Percentiles rank a stretch among this genome's conserved stretches.
These are phyloP conservation scores for Beris chalybata DNA, from an alignment of 2,888 invertebrate species.

Conservation along the genomic window DNA sequence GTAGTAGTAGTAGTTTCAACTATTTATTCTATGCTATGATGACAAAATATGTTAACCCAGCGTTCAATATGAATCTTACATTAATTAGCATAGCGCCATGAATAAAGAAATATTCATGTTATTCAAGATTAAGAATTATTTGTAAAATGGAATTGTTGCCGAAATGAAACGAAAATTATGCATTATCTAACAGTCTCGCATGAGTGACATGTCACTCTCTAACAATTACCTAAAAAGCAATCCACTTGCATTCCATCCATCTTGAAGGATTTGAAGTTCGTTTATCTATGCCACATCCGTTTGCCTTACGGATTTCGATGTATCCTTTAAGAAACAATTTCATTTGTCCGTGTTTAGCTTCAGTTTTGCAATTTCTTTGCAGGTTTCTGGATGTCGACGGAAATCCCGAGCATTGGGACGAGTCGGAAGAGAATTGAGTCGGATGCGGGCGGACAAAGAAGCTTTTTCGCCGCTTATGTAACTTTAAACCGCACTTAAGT, in stretches of 20 bases:
- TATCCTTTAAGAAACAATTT: slow-evolving; percentile 23
- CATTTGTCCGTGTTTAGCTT: slow-evolving; percentile 27
- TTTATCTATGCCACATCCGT: slow-evolving; percentile 34
- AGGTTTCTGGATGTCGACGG: slow-evolving; percentile 27
- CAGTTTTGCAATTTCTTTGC: slow-evolving; percentile 29
- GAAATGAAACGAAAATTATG: too few relatives aligned
- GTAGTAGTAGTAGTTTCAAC: too few relatives aligned
- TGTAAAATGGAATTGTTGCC: too few relatives aligned
- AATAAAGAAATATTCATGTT: too few relatives aligned
- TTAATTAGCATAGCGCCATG: too few relatives aligned
- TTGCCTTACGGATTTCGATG: slow-evolving; percentile 27
- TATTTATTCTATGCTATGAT: too few relatives aligned
- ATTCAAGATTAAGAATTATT: too few relatives aligned
- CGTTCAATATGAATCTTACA: too few relatives aligned
- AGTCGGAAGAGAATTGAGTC: too few relatives aligned
- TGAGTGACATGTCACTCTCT: slow-evolving; percentile 1
- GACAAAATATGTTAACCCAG: too few relatives aligned
- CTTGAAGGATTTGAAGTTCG: slow-evolving; percentile 33
- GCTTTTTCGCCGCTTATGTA: slow-evolving; percentile 13
- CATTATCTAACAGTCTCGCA: too few relatives aligned
- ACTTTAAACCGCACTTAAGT: slow-evolving; percentile 31
- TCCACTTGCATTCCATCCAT: slow-evolving; percentile 33
- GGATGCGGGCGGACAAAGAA: background rate
- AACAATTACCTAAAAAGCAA: slow-evolving; percentile 35
- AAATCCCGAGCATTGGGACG: slow-evolving; percentile 10